Conservation (phyloP, 2,113 vertebrate species). For the Psephotus haematonotus region DNA sequence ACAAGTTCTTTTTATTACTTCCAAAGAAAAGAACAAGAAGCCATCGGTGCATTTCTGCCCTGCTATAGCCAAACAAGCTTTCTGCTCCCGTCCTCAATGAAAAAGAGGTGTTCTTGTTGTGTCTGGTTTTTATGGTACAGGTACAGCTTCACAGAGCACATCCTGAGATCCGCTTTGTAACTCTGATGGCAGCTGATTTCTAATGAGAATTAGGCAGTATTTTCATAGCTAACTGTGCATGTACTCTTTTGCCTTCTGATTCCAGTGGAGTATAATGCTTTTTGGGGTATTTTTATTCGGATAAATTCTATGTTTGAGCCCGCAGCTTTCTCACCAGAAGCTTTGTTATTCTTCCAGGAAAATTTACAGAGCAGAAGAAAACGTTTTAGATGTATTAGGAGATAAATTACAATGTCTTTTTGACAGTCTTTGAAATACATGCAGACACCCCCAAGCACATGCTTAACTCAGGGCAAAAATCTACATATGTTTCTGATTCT, state of each 20-base stretch:
- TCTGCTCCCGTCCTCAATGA: not conserved
- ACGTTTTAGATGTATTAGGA: not conserved
- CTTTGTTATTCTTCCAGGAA: not conserved
- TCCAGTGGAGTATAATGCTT: not conserved
- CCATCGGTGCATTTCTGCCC: not conserved
- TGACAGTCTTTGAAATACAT: not conserved
- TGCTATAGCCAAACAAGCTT: not conserved
- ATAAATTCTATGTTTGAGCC: not conserved
- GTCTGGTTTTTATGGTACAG: not conserved
- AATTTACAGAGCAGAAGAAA: not conserved
- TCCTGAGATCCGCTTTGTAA: not conserved
- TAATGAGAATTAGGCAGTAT: not conserved
- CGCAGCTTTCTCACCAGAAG: not conserved
- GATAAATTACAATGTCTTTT: not conserved
- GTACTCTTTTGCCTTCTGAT: not conserved
- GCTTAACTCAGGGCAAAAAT: not conserved
- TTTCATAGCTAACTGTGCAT: not conserved
- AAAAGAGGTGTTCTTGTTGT: not conserved
- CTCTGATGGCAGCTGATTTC: not conserved
- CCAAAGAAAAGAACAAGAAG: not conserved
- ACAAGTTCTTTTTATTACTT: not conserved
- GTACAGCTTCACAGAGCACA: not conserved
- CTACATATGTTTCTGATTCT: slow-evolving; percentile 15
- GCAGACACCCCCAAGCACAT: not conserved
- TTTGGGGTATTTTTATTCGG: not conserved